These are phyloP conservation scores for Steatocranus sp. DNA, from an alignment of 2,797 vertebrate species.

Conservation along the genomic window DNA sequence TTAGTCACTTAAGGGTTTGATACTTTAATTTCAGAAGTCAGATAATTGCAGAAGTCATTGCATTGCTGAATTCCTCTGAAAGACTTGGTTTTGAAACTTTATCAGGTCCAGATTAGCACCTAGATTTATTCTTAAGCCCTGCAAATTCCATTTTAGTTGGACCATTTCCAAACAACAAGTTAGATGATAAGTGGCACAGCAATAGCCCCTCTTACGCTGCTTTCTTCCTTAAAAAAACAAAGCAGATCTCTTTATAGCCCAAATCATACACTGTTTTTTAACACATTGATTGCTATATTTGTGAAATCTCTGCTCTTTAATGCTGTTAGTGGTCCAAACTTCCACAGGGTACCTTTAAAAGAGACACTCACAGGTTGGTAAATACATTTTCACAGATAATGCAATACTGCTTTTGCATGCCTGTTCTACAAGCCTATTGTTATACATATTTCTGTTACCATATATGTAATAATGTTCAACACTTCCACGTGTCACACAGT, in stretches of 20 bases:
- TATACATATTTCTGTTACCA: neutral
- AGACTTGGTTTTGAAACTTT: neutral
- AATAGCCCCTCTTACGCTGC: neutral
- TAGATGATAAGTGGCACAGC: neutral
- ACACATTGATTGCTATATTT: neutral
- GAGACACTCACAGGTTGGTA: neutral
- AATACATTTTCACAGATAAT: neutral
- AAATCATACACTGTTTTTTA: neutral
- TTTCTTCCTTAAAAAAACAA: neutral
- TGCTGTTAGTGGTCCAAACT: neutral
- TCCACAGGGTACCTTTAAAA: conserved; percentile 9
- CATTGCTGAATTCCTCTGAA: neutral
- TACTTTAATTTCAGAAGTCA: neutral
- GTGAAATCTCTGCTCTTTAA: neutral
- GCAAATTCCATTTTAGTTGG: neutral
- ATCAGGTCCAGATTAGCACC: neutral
- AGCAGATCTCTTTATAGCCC: neutral
- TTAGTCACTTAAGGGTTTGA: neutral
- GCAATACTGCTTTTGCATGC: conserved; percentile 21
- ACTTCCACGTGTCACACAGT: neutral
- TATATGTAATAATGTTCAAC: conserved; percentile 3
- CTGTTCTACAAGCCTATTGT: conserved; percentile 7
- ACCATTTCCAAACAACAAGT: neutral
- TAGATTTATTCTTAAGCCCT: neutral
- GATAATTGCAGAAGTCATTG: neutral